Base-by-base conservation (phyloP, 2,797 vertebrate genomes). In the Coilia nasus region DNA sequence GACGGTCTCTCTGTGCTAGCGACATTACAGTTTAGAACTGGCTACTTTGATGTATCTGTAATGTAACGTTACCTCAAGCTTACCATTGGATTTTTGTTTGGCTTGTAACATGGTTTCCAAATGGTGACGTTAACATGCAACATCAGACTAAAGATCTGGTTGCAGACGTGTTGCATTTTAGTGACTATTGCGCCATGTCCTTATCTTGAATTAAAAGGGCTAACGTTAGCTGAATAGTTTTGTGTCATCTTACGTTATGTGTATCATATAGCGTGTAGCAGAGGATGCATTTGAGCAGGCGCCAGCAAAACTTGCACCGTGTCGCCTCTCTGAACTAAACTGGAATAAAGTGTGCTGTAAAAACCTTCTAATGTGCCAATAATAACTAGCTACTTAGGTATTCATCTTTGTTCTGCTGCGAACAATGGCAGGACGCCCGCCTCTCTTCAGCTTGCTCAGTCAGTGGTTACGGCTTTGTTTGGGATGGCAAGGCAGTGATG, bases 341-440 rank as follows among this genome's bases (percentile, higher is more conserved):
- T 17, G 14, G 35, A 75, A 19, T 75, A 25, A 7, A 75, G 50
- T 35, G 2, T 41, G 1, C 41, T 17, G 28, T 75, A 15, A 75
- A 75, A 41, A 75, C 31, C 10, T 41, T 75, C 67, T 31, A 19
- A 10, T 75, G 67, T 75, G 67, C 67, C 41, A 75, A 25, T 67
- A 28, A 75, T 14, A 35, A 75, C 31, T 75, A 75, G 67, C 93
- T 92, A 91, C 86, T 90, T 35, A 92, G 91, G 88, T 88, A 90
- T 91, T 92, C 90, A 95, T 93, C 95, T 95, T 96, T 95, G 94
- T 95, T 95, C 94, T 91, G 91, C 93, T 83, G 89, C 91, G 91
- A 93, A 96, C 95, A 96, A 96, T 95, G 91, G 94, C 91, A 64
- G 81, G 81, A 86, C 87, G 90, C 89, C 90, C 88, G 84, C 91